Evolutionary conservation across 1,140 invertebrate genomes (phyloP).

Genomic region (Lucilia sericata): DNA sequence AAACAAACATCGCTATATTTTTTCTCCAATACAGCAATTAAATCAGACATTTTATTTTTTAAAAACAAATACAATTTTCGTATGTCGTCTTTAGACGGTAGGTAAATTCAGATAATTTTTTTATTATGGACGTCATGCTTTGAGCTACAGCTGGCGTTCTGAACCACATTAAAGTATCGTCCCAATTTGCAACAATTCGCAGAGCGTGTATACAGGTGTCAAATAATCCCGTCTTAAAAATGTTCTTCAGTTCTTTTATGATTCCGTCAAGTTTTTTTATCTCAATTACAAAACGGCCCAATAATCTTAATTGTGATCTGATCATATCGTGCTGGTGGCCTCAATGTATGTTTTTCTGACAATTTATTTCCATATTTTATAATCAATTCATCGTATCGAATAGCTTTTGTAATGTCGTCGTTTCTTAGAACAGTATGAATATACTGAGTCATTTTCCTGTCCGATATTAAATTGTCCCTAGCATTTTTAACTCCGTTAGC

Average conservation of each 20-base stretch:
- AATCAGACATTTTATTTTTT: neutral
- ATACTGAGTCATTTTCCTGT: neutral
- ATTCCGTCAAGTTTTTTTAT: neutral
- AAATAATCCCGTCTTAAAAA: constrained; percentile 12
- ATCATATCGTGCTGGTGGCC: constrained; percentile 49
- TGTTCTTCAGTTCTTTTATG: constrained; percentile 12
- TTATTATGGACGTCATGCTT: neutral
- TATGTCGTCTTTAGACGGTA: neutral
- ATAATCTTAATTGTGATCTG: constrained; percentile 48
- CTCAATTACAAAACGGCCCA: constrained; percentile 25
- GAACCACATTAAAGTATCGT: neutral
- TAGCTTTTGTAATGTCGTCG: constrained; percentile 7
- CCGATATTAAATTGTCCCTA: neutral
- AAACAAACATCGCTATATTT: neutral
- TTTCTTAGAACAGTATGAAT: constrained; percentile 15
- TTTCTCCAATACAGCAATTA: neutral
- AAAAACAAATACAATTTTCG: neutral
- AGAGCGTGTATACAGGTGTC: constrained; percentile 17
- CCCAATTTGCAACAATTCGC: constrained; percentile 46
- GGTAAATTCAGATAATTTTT: too few species aligned
- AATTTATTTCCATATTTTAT: constrained; percentile 27
- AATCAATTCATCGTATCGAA: neutral
- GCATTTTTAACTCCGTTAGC: neutral
- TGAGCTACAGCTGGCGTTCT: neutral
- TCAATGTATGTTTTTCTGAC: constrained; percentile 6